These are phyloP conservation scores for Ectobius pallidus DNA, from an alignment of 2,888 invertebrate species.

Conservation along the genomic window DNA sequence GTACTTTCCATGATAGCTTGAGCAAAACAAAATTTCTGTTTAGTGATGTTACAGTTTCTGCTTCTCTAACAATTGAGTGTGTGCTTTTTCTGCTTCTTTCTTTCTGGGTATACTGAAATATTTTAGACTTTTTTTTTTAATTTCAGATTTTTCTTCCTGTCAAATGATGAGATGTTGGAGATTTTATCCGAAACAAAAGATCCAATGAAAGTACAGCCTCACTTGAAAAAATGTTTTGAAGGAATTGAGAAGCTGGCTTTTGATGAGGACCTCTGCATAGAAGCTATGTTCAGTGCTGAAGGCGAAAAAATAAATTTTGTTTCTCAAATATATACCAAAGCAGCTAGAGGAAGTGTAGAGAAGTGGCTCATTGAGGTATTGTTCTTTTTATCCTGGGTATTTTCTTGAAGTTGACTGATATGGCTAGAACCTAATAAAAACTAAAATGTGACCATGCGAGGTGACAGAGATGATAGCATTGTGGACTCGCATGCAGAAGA, in stretches of 20 bases:
- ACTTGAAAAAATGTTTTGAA: slow-evolving; percentile 87
- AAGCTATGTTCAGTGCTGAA: slow-evolving; percentile 78
- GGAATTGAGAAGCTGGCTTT: slow-evolving; percentile 79
- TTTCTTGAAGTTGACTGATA: too few species aligned
- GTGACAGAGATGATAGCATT: too few species aligned
- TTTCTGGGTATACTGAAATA: too few species aligned
- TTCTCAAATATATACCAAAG: slow-evolving; percentile 68
- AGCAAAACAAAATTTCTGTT: too few species aligned
- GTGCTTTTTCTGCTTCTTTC: too few species aligned
- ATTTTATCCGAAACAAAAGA: slow-evolving; percentile 90
- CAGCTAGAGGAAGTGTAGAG: slow-evolving; percentile 82
- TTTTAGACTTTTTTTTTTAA: neutral
- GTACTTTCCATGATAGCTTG: too few species aligned
- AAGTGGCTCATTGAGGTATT: slow-evolving; percentile 78
- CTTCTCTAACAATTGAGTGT: too few species aligned
- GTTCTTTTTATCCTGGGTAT: too few species aligned
- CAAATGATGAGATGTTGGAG: slow-evolving; percentile 89
- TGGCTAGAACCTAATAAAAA: too few species aligned
- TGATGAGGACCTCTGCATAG: slow-evolving; percentile 73
- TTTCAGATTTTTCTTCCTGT: slow-evolving; percentile 83
- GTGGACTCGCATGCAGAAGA: too few species aligned
- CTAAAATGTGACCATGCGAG: too few species aligned
- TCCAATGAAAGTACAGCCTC: slow-evolving; percentile 81
- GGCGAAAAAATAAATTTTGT: slow-evolving; percentile 72
- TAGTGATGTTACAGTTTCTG: too few species aligned